Percentiles rank a stretch among this genome's conserved stretches.
These are phyloP conservation scores for Zaprionus ornatus DNA, from an alignment of 1,140 invertebrate species.

Conservation along the genomic window DNA sequence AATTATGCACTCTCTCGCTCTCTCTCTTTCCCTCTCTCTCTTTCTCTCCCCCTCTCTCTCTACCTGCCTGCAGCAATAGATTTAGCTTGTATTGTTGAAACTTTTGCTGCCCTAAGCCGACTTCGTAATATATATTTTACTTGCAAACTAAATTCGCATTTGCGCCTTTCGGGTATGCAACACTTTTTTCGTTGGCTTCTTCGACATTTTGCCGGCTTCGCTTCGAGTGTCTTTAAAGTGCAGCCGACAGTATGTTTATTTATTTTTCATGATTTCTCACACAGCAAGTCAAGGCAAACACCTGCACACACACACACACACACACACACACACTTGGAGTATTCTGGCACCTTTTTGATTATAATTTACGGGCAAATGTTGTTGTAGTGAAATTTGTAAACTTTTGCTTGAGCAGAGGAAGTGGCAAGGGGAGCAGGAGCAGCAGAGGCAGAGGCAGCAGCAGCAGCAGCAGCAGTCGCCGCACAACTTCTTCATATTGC, in stretches of 20 bases:
- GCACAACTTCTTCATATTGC: conserved; percentile 78
- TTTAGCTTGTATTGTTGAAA: too few species aligned
- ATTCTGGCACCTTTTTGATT: conserved; percentile 78
- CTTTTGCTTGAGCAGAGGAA: conserved; percentile 49
- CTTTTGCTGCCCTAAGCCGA: too few species aligned
- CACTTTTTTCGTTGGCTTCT: conserved; percentile 8
- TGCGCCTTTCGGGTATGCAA: conserved; percentile 23
- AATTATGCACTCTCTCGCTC: background rate
- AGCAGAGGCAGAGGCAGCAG: background rate
- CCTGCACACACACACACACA: conserved; percentile 33
- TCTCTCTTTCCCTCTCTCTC: too few species aligned
- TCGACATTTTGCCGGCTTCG: background rate
- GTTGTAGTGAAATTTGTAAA: conserved; percentile 68
- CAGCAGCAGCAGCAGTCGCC: conserved; percentile 23
- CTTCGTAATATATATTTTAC: background rate
- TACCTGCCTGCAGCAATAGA: too few species aligned
- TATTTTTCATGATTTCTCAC: conserved; percentile 68
- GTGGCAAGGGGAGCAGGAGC: conserved; percentile 28
- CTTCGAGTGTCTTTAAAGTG: conserved; percentile 56
- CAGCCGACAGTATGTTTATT: conserved; percentile 65
- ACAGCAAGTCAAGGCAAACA: conserved; percentile 15
- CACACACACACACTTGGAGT: conserved; percentile 33
- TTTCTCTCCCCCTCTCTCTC: background rate
- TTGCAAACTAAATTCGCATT: background rate
- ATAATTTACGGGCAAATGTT: conserved; percentile 80